Conservation (phyloP, 2,797 vertebrate species). For the Hemitrygon akajei region DNA sequence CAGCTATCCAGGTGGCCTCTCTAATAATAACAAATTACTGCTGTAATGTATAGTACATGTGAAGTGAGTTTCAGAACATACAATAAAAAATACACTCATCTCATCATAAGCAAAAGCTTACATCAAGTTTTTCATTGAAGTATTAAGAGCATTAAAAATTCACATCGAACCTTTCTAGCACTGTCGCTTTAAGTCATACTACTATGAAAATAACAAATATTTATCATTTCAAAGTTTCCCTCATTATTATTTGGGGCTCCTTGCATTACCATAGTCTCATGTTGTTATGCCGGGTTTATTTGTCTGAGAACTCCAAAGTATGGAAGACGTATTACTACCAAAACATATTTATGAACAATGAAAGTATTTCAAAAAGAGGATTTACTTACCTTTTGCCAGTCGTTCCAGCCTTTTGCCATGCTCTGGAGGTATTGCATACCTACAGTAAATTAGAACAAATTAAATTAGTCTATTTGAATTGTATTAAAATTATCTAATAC, state of each 20-base stretch:
- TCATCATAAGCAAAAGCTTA: neutral
- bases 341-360: neutral
- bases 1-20: neutral
- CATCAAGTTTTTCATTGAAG: neutral
- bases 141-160: neutral
- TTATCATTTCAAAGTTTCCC: neutral
- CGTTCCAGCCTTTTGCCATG: conserved; percentile 40
- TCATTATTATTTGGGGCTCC: neutral
- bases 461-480: conserved; percentile 10
- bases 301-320: neutral
- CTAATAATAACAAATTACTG: neutral
- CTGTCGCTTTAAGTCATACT: neutral
- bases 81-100: neutral
- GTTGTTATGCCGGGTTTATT: neutral
- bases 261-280: neutral
- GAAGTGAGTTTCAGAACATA: neutral
- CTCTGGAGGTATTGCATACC: conserved; percentile 40
- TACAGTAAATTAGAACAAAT: conserved; percentile 14
- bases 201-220: neutral
- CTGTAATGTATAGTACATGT: neutral
- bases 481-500: neutral
- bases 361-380: neutral
- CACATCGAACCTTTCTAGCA: neutral
- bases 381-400: conserved; percentile 40
- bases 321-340: neutral